Evolutionary conservation across 2,888 invertebrate genomes (phyloP).

Genomic region (Nycteola revayana): DNA sequence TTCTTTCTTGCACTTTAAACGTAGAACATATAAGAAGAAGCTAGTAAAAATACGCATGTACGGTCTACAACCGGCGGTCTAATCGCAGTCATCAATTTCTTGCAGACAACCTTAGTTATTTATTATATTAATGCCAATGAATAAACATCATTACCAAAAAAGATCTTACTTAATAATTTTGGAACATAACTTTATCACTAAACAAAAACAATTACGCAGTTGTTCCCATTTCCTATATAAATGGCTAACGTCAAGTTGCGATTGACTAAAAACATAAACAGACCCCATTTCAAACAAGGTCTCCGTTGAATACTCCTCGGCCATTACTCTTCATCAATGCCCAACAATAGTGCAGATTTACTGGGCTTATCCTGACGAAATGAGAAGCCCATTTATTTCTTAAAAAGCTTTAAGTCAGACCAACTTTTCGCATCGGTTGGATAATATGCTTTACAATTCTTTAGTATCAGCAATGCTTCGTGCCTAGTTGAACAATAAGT

Average conservation of each 20-base stretch:
- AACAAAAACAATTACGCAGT: conserved; percentile 7
- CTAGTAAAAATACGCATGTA: too few species aligned
- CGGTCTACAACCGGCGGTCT: too few species aligned
- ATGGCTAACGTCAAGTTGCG: conserved; percentile 4
- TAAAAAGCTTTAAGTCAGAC: conserved; percentile 11
- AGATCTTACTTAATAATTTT: too few species aligned
- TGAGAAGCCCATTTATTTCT: conserved; percentile 41
- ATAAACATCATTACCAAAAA: too few species aligned
- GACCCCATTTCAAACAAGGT: conserved; percentile 23
- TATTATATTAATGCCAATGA: too few species aligned
- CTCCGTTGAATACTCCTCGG: conserved; percentile 24
- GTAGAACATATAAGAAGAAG: too few species aligned
- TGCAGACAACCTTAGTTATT: too few species aligned
- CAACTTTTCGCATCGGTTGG: conserved; percentile 4
- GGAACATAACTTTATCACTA: too few species aligned
- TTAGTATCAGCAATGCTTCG: too few species aligned
- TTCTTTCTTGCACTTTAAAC: too few species aligned
- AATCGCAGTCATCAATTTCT: too few species aligned
- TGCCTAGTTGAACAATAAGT: too few species aligned
- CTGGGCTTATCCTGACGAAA: conserved; percentile 30
- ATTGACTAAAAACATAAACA: conserved; percentile 26
- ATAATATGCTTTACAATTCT: background rate
- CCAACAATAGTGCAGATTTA: conserved; percentile 52
- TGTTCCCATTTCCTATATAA: conserved; percentile 19
- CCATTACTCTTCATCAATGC: conserved; percentile 56